Evolutionary conservation across 2,797 vertebrate species (phyloP).

Genomic region (Sebastes matsubarae): DNA sequence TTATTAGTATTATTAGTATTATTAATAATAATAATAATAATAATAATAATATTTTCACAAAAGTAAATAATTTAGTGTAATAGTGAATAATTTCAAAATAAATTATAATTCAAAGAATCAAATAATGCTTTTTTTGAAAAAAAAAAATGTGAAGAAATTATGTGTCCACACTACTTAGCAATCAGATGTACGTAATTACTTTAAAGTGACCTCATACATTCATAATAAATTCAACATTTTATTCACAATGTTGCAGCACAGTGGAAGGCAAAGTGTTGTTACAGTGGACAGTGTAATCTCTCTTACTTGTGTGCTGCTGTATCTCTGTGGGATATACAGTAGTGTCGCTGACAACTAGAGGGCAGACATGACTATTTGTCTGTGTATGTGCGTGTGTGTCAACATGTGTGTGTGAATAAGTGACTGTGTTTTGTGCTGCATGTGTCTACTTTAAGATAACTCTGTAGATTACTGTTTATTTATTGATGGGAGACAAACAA

Average conservation of each 20-base stretch:
- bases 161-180: neutral
- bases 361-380: slow-evolving; percentile 76
- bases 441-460: neutral
- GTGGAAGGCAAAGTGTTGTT: neutral
- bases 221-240: neutral
- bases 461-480: neutral
- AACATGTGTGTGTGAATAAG: neutral
- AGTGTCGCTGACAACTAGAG: slow-evolving; percentile 79
- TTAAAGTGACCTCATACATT: neutral
- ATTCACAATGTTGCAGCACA: neutral
- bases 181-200: neutral
- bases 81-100: neutral
- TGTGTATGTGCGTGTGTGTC: slow-evolving; percentile 4
- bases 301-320: slow-evolving; percentile 14
- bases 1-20: too few relatives aligned
- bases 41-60: neutral
- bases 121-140: neutral
- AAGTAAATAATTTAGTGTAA: neutral
- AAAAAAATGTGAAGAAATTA: neutral
- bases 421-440: neutral
- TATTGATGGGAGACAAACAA: neutral
- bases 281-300: neutral
- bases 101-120: neutral
- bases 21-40: too few relatives aligned
- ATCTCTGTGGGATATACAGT: slow-evolving; percentile 14